Conservation (phyloP, 1,140 invertebrate genomes). For the Conus betulinus region DNA sequence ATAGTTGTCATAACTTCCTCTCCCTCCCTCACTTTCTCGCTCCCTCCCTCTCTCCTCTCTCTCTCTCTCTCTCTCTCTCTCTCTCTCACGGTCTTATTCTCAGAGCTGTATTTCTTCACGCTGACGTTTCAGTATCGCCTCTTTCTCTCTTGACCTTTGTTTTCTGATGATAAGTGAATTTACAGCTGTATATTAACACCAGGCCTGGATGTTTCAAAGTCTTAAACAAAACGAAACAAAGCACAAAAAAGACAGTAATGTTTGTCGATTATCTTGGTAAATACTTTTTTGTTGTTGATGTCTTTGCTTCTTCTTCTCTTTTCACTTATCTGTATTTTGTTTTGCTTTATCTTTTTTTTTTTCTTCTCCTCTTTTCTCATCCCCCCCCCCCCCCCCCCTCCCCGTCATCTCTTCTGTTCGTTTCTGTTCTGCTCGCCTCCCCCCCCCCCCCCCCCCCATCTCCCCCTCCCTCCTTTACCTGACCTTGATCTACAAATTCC, state of each 20-base stretch:
- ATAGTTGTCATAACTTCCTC: background rate
- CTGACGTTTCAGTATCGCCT: background rate
- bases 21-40: background rate
- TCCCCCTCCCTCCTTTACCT: background rate
- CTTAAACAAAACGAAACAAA: too few species aligned
- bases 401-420: background rate
- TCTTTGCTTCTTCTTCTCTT: too few species aligned
- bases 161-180: background rate
- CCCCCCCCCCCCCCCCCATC: background rate
- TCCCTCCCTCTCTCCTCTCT: background rate
- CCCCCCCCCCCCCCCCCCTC: background rate
- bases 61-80: constrained; percentile 5
- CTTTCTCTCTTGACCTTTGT: background rate
- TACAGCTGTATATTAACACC: too few species aligned
- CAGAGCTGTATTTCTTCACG: background rate
- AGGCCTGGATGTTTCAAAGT: too few species aligned
- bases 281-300: too few species aligned
- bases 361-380: background rate
- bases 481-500: background rate
- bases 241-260: too few species aligned
- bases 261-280: too few species aligned
- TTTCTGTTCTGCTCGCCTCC: background rate
- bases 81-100: too few species aligned
- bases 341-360: background rate
- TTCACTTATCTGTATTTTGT: background rate